Conservation (phyloP, 2,797 vertebrate species). For the Typhlichthys eigenmanni region DNA sequence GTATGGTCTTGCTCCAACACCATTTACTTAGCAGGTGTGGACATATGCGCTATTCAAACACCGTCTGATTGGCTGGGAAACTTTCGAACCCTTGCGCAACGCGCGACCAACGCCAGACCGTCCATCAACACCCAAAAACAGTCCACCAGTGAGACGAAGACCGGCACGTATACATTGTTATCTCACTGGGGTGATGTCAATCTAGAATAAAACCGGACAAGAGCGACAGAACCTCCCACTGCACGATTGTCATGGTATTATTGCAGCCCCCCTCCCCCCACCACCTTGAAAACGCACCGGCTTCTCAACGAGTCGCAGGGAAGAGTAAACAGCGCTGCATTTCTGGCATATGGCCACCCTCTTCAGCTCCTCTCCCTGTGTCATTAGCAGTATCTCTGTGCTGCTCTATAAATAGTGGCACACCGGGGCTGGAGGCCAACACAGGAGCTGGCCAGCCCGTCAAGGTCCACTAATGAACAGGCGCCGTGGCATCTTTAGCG, state of each 20-base stretch:
- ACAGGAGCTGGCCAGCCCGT: slow-evolving; percentile 69
- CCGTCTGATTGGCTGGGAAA: slow-evolving; percentile 65
- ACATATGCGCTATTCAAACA: slow-evolving; percentile 73
- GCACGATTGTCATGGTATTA: slow-evolving; percentile 24
- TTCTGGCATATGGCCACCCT: slow-evolving; percentile 55
- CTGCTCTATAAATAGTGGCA: slow-evolving; percentile 77
- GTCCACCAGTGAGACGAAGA: slow-evolving; percentile 8
- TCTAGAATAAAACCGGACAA: slow-evolving; percentile 9
- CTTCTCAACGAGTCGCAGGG: slow-evolving; percentile 48
- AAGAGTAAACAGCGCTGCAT: slow-evolving; percentile 62
- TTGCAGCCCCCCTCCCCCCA: neutral
- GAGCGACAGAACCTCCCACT: slow-evolving; percentile 24
- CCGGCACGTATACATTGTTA: neutral
- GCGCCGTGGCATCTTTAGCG: slow-evolving; percentile 69
- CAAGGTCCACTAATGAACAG: slow-evolving; percentile 73
- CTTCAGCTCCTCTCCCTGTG: slow-evolving; percentile 41
- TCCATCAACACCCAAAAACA: slow-evolving; percentile 7
- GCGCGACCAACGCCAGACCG: slow-evolving; percentile 15
- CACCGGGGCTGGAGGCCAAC: slow-evolving; percentile 67
- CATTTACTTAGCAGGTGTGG: slow-evolving; percentile 79
- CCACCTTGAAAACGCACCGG: slow-evolving; percentile 28
- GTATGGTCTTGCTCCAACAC: slow-evolving; percentile 45
- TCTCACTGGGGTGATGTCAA: slow-evolving; percentile 10
- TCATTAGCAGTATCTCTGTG: slow-evolving; percentile 73
- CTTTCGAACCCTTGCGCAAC: slow-evolving; percentile 58